These are phyloP conservation scores for Pachliopta kotzebuea DNA, from an alignment of 2,888 invertebrate species.

Conservation along the genomic window DNA sequence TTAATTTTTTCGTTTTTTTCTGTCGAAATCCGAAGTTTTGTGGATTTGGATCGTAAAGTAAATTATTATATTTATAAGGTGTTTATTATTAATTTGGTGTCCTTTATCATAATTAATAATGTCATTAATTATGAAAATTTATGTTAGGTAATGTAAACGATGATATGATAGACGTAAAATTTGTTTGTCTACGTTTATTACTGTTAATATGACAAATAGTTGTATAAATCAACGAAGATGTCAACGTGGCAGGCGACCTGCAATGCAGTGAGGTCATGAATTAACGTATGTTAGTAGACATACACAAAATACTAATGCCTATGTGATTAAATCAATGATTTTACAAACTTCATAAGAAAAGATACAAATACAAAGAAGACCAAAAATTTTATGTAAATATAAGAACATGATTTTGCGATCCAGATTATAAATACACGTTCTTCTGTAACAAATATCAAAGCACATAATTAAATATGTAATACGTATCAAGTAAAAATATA, in stretches of 20 bases:
- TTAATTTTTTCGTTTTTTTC: neutral
- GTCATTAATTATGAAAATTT: neutral
- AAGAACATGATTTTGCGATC: too few species aligned
- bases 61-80: neutral
- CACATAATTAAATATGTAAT: too few species aligned
- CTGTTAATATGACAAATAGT: slow-evolving; percentile 17
- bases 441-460: too few species aligned
- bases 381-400: too few species aligned
- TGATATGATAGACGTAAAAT: neutral
- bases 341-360: too few species aligned
- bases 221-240: slow-evolving; percentile 15
- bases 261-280: slow-evolving; percentile 8
- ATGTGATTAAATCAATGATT: neutral
- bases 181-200: slow-evolving; percentile 17
- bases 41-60: neutral
- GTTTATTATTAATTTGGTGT: neutral
- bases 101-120: neutral
- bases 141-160: neutral
- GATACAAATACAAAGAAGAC: too few species aligned
- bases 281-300: neutral
- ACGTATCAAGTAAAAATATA: too few species aligned
- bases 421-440: too few species aligned
- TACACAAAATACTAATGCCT: neutral
- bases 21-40: neutral
- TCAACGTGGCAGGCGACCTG: slow-evolving; percentile 3